Evolutionary conservation across 1,140 invertebrate species (phyloP), one percentile per base, ranked within the genome.

Genomic region (Sitophilus oryzae): DNA sequence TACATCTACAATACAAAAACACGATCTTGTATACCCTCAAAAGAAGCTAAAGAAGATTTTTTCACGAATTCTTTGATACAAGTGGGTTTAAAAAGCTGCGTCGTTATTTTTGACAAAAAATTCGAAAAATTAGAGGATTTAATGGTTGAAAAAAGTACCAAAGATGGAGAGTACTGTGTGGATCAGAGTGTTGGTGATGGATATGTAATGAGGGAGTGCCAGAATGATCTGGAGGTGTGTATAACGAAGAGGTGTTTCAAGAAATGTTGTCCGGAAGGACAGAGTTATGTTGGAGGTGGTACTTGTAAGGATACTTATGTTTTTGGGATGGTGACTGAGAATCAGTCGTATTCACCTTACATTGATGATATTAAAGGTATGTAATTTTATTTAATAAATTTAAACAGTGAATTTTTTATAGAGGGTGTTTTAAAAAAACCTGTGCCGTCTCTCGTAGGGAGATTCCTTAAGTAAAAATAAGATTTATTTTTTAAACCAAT

Each of bases 221-320:
- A 52, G 14, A 43, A 53, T 11, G 51, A 63, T 30, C 9, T 20
- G 3, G n/a, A 34, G 0, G 30, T 63, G 22, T 63, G 61, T 51
- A 19, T 22, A 5, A 4, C 37, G 15, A 47, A 40, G 8, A 53
- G 30, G 20, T 63, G 61, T 35, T 30, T 63, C 1, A 49, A 43
- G 18, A 63, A 63, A 19, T 63, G 61, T 19, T 63, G 61, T 37
- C 44, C 49, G 9, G 59, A 63, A 49, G 62, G 62, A 1, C 56
- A 61, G 22, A 63, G 62, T 46, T 63, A 51, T 22, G 50, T 63
- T 22, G 37, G 41, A 25, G 59, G 62, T 11, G 1, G 35, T 3
- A 49, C 47, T 6, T 63, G 62, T 41, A 9, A 11, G 14, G 54
- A 63, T 46, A 61, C 62, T 6, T 59, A 52, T n/a, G 30, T 9